These are phyloP conservation scores for Zelostemma sp. DNA, from an alignment of 1,140 invertebrate genomes.

Conservation along the genomic window DNA sequence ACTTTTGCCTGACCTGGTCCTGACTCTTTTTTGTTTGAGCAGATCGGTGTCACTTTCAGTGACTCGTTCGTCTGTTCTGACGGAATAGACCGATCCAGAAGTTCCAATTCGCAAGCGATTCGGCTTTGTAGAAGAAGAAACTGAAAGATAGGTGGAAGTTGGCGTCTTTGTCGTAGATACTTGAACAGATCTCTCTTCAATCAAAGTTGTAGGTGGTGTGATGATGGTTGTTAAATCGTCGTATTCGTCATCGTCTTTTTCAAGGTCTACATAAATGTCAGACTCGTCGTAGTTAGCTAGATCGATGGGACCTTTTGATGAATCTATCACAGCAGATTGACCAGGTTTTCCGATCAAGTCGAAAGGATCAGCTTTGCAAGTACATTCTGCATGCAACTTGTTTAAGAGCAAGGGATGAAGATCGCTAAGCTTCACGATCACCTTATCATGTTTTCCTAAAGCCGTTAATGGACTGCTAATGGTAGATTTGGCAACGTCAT, in stretches of 20 bases:
- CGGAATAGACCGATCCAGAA: conserved; percentile 23
- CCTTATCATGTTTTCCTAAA: conserved; percentile 65
- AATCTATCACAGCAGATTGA: conserved; percentile 53
- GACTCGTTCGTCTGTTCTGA: conserved; percentile 9
- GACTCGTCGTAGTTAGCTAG: conserved; percentile 65
- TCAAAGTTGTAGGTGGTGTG: conserved; percentile 5
- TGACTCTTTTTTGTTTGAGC: conserved; percentile 14
- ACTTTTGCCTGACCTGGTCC: conserved; percentile 38
- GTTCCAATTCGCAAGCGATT: conserved; percentile 23
- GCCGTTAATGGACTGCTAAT: conserved; percentile 1
- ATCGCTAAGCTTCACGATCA: conserved; percentile 77
- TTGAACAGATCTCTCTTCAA: conserved; percentile 2
- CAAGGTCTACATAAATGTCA: conserved; percentile 64
- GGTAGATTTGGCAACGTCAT: conserved; percentile 25
- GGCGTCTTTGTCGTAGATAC: conserved; percentile 15
- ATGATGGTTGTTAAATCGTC: conserved; percentile 25
- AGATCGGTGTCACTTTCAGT: neutral
- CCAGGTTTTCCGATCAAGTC: conserved; percentile 56
- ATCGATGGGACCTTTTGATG: conserved; percentile 60
- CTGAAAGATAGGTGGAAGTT: conserved; percentile 40
- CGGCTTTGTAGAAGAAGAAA: neutral
- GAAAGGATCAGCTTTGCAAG: conserved; percentile 77
- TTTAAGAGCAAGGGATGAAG: conserved; percentile 77
- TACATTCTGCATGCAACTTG: conserved; percentile 81
- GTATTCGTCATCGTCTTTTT: conserved; percentile 41